phyloP scores from a whole-genome alignment of 2,797 vertebrate species.

The Gallinago nigripennis region DNA sequence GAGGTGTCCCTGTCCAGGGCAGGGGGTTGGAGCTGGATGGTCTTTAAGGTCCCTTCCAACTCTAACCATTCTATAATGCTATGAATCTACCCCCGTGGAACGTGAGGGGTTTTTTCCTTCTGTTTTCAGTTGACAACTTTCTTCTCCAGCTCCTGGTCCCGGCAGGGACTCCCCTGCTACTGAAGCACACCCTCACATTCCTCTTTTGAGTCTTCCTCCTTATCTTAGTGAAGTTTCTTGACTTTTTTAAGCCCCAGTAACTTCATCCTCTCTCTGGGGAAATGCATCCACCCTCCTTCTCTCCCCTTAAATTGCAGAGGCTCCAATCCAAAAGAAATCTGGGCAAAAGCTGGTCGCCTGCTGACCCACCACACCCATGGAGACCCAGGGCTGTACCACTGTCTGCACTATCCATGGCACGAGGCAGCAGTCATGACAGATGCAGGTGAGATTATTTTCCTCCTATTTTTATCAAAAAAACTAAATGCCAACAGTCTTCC shows the following conservation, averaged over 20 bases:
- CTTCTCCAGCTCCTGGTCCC: not conserved
- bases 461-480: not conserved
- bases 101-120: not conserved
- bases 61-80: no score
- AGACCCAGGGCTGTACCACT: not conserved
- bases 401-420: not conserved
- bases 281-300: not conserved
- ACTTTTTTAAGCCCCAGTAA: not conserved
- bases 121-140: not conserved
- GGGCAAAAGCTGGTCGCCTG: not conserved
- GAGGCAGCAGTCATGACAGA: not conserved
- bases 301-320: not conserved
- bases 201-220: not conserved
- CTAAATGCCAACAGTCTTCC: not conserved
- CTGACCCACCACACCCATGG: accelerated
- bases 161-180: not conserved
- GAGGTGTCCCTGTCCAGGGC: no score
- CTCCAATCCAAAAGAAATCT: not conserved
- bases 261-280: not conserved
- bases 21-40: no score
- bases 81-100: not conserved
- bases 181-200: not conserved
- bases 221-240: not conserved
- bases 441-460: not conserved
- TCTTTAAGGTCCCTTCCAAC: no score